Conservation (phyloP, 1,140 invertebrate species). For the Holotrichia oblita region DNA sequence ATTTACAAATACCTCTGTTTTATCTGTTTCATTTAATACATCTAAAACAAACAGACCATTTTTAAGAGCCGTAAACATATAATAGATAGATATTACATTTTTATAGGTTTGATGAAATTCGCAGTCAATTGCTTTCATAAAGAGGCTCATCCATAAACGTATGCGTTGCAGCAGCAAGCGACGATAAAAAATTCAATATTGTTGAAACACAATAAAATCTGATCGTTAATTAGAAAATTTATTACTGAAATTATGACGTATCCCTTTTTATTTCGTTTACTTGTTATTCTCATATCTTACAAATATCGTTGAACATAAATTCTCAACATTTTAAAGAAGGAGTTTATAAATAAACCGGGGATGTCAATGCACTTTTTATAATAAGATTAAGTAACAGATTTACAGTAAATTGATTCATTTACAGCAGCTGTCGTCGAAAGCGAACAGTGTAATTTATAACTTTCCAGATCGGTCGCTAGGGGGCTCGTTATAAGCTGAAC, state of each 20-base stretch:
- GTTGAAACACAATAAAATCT: too few species aligned
- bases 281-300: too few species aligned
- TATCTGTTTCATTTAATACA: not conserved
- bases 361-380: conserved; percentile 39
- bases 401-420: conserved; percentile 48
- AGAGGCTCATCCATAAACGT: not conserved
- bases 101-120: not conserved
- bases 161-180: too few species aligned
- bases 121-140: not conserved
- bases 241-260: too few species aligned
- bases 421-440: conserved; percentile 48
- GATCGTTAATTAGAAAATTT: too few species aligned
- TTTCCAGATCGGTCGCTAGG: conserved; percentile 47
- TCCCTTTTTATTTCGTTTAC: too few species aligned
- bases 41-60: not conserved
- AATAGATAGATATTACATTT: not conserved
- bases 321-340: not conserved
- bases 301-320: too few species aligned
- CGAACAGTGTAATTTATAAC: conserved; percentile 48
- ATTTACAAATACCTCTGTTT: not conserved
- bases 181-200: too few species aligned
- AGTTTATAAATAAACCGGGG: conserved; percentile 36
- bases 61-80: conserved; percentile 3
- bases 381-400: conserved; percentile 44
- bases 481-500: conserved; percentile 48